Base-by-base conservation (phyloP, 2,888 invertebrate species). In the Camponotus fellah region DNA sequence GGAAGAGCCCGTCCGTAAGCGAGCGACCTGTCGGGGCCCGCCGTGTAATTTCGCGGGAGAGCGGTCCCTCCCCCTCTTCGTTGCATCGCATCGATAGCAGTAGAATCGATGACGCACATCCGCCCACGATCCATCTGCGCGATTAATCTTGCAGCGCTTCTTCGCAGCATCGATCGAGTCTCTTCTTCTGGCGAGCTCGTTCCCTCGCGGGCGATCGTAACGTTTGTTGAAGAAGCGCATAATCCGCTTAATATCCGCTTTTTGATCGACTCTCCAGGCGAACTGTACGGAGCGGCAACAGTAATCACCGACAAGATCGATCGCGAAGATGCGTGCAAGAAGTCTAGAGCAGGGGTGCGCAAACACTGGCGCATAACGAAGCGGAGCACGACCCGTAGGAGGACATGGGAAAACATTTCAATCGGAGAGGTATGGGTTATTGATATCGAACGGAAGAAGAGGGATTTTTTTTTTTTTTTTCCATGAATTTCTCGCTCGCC, bases 1-100 rank as follows among this genome's bases (percentile, higher is more conserved):
- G 72, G 85, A 84, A 88, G 82, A 60, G 85, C 76, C 65, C 21
- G 69, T 77, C 82, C 83, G 77, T 86, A 82, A 86, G 71, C 75
- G 76, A 81, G 71, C 86, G 86, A 89, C 85, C 64, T 14, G 53
- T 49, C 8, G 49, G 12, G n/a, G n/a, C 53, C 53, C 37, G 21
- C 32, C 34, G 56, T 82, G 37, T 49, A 75, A 82, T 82, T 82
- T 66, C 43, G 76, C 58, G 46, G 58, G 46, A 64, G 65, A 66
- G 26, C 32, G 82, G 26, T 58, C 53, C 64, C 37, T 12, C n/a
- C 17, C n/a, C n/a, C n/a, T n/a, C n/a, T n/a, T n/a, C 58, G 71
- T 60, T 49, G 46, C 69, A 49, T 71, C 26, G 71, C 60, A 69
- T 69, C 26, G 60, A 40, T 58, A 68, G 26, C 26, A 2, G 21